phyloP scores from a whole-genome alignment of 2,888 invertebrate species.

The Leptura quadrifasciata region DNA sequence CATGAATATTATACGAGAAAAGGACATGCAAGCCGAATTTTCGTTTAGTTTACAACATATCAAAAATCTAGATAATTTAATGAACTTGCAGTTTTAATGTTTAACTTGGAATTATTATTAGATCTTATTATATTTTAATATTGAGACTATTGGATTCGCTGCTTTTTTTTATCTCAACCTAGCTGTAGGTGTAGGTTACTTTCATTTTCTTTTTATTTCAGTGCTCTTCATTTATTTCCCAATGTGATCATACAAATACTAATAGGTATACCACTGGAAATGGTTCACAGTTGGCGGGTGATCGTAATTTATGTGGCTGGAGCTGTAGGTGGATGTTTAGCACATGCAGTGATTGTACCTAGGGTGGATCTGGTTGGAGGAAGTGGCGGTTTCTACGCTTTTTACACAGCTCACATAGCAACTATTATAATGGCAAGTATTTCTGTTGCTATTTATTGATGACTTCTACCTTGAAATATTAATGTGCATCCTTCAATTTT shows the following conservation, averaged over 20 bases:
- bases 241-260: slow-evolving; percentile 93
- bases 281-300: slow-evolving; percentile 96
- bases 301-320: slow-evolving; percentile 87
- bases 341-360: slow-evolving; percentile 87
- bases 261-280: slow-evolving; percentile 94
- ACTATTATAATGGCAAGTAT: slow-evolving; percentile 86
- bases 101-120: too few species aligned
- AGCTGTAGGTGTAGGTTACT: too few species aligned
- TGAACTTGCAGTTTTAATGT: too few species aligned
- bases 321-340: slow-evolving; percentile 87
- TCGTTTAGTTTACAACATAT: too few species aligned
- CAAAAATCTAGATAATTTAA: too few species aligned
- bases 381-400: slow-evolving; percentile 94
- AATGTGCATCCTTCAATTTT: too few species aligned
- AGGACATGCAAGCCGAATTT: too few species aligned
- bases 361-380: slow-evolving; percentile 89
- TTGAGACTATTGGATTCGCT: too few species aligned
- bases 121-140: too few species aligned
- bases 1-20: too few species aligned
- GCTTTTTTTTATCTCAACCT: slow-evolving; percentile 13
- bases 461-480: neutral
- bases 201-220: slow-evolving; percentile 69
- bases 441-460: neutral
- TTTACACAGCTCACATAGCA: slow-evolving; percentile 94
- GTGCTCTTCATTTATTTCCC: slow-evolving; percentile 88